Conservation (phyloP, 2,113 vertebrate genomes). For the Sula dactylatra region DNA sequence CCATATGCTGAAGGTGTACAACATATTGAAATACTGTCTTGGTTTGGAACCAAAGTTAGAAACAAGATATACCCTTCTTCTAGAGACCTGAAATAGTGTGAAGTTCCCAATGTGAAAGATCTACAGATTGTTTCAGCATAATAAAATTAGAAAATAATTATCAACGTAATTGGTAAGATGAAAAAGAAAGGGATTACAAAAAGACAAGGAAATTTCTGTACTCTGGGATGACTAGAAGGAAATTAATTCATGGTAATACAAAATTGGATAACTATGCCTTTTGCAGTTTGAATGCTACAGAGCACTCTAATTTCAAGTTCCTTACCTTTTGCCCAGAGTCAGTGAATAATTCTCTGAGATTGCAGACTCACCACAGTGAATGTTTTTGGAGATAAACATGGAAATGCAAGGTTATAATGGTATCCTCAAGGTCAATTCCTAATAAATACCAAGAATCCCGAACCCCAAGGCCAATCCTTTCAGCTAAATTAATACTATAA, state of each 20-base stretch:
- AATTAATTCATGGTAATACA: not conserved
- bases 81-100: not conserved
- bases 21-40: not conserved
- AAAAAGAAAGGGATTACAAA: not conserved
- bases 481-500: not conserved
- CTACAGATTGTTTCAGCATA: not conserved
- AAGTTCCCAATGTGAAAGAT: not conserved
- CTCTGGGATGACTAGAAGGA: not conserved
- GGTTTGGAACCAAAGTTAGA: not conserved
- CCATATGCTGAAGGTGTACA: constrained; percentile 2
- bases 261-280: not conserved
- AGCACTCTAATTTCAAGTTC: not conserved
- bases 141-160: not conserved
- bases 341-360: not conserved
- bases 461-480: not conserved
- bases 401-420: not conserved
- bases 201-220: not conserved
- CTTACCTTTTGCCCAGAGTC: not conserved
- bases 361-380: not conserved
- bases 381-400: not conserved
- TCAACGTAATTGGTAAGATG: not conserved
- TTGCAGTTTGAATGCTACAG: not conserved
- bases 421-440: not conserved
- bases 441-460: not conserved
- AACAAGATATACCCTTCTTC: not conserved